Evolutionary conservation across 2,797 vertebrate genomes (phyloP).

Genomic region (Jordanella pulchra): DNA sequence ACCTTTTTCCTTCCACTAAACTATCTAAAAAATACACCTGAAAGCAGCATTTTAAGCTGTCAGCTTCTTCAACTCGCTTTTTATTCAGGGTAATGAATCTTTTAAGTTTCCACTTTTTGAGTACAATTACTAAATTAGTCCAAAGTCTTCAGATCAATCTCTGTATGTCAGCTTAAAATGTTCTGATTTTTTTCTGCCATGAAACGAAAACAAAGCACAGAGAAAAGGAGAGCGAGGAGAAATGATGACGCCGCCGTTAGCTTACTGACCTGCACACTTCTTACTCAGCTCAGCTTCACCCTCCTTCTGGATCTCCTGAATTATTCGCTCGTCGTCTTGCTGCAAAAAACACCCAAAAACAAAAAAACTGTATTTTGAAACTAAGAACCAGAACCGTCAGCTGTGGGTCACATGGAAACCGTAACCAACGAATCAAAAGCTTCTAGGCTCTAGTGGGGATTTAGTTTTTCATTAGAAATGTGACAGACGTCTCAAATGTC

Average conservation of each 20-base stretch:
- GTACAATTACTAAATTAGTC: background rate
- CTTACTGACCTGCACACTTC: slow-evolving; percentile 84
- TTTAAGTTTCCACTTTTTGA: background rate
- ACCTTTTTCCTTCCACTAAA: background rate
- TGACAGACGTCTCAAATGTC: too few relatives aligned
- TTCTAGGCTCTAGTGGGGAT: background rate
- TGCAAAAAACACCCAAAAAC: slow-evolving; percentile 57
- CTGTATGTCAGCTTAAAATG: background rate
- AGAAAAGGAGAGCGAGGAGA: background rate
- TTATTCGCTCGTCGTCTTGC: slow-evolving; percentile 95
- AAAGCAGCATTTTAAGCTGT: background rate
- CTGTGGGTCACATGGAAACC: too few relatives aligned
- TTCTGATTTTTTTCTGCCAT: background rate
- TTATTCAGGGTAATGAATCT: background rate
- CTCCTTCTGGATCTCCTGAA: slow-evolving; percentile 94
- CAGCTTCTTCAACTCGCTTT: background rate
- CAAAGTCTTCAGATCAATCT: background rate
- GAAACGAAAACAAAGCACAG: too few relatives aligned
- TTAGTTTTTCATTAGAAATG: too few relatives aligned
- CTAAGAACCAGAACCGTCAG: background rate
- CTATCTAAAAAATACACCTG: background rate
- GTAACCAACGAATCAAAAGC: background rate
- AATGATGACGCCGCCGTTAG: background rate
- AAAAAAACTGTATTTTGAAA: background rate
- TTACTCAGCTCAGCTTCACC: slow-evolving; percentile 92